These are phyloP conservation scores for Dolichotis patagonum DNA, from an alignment of 2,113 vertebrate species.

Conservation along the genomic window DNA sequence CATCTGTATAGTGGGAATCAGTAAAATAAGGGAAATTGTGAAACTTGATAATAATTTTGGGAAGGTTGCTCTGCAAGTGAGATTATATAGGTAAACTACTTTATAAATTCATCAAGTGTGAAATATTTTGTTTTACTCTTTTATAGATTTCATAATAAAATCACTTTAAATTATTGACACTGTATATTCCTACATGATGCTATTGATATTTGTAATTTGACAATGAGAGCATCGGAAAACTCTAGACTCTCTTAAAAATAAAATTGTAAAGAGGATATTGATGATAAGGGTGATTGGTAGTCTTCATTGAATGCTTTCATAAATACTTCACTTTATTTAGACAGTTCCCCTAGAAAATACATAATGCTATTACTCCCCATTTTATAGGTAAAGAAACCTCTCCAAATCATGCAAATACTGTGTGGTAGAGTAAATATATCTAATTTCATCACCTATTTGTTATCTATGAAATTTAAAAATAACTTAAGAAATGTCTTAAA, in stretches of 20 bases:
- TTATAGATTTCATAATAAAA: not conserved
- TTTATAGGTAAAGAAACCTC: not conserved
- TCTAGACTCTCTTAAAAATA: not conserved
- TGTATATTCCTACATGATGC: not conserved
- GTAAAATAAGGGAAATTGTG: not conserved
- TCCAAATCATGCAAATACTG: not conserved
- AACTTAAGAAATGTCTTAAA: not conserved
- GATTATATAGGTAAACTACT: not conserved
- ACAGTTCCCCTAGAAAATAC: not conserved
- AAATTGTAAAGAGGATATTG: not conserved
- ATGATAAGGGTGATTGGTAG: not conserved
- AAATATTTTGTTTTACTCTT: not conserved
- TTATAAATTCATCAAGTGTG: not conserved
- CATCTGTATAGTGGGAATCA: not conserved
- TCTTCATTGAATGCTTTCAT: not conserved
- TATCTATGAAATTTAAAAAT: not conserved
- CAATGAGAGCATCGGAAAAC: not conserved
- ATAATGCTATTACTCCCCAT: not conserved
- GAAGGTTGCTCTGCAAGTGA: not conserved
- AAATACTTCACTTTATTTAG: not conserved
- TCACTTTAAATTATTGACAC: conserved; percentile 9
- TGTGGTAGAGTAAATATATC: not conserved
- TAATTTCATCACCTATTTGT: not conserved
- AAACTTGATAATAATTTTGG: not conserved
- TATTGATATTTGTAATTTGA: not conserved